Base-by-base conservation (phyloP, 2,888 invertebrate genomes). In the Protophormia terraenovae region DNA sequence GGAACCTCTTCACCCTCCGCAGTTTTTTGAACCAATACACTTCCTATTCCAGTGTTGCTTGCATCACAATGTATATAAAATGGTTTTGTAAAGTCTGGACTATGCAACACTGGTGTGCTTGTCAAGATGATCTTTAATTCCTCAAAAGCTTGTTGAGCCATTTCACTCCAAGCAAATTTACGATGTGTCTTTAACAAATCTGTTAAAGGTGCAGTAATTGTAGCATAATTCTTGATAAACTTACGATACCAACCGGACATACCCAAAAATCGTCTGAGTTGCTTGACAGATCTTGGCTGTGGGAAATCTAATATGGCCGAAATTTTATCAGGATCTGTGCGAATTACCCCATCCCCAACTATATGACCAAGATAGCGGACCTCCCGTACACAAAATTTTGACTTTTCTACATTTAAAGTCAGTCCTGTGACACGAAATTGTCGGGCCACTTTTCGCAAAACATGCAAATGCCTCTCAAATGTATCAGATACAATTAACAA, bases 231-330 rank as follows among this genome's bases (percentile, higher is more conserved):
- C n/a, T 8, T 32, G 1, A 87, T 81, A 50, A 86, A 87, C 10
- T 86, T 58, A 1, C 86, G 29, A 47, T 86, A 86, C 85, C 87
- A 88, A 5, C 88, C 86, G 1, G 84, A 73, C 80, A 85, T 87
- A 14, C 86, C 86, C 3, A 88, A 41, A 47, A 88, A 87, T 5
- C 86, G 27, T 8, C 82, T 41, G 4, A 86, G 73, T 55, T 87
- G 81, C 14, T 76, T 75, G 0, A 75, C 66, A 8, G 82, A 71
- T 10, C 24, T 67, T 3, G 84, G 83, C 2, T 58, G 16, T 4
- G 85, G 82, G 50, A 84, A 87, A 2, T 84, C 79, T 0, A 22
- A 35, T 1, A 86, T 69, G 12, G 81, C 84, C 0, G 80, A 35
- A 3, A 86, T 32, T 80, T 86, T 86, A 5, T 66, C 77, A 1